A percentile compares a stretch with the other conserved stretches of the same genome.
These are phyloP conservation scores for Clarias pachynema DNA, from an alignment of 2,797 vertebrate species.

Conservation along the genomic window DNA sequence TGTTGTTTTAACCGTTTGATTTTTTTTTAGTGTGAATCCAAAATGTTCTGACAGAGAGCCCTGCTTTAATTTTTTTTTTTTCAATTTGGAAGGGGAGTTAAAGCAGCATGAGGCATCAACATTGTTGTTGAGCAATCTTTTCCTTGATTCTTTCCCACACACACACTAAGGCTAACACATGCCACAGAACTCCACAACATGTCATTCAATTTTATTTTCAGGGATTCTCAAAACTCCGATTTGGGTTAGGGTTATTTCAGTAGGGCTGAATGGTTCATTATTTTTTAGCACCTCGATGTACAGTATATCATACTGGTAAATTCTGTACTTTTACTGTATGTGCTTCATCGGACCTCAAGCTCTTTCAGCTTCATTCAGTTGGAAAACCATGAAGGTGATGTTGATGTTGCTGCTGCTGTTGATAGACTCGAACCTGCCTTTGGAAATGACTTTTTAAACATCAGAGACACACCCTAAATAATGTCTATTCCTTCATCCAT, in stretches of 20 bases:
- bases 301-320: not conserved
- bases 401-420: not conserved
- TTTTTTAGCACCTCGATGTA: not conserved
- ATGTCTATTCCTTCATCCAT: not conserved
- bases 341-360: not conserved
- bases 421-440: not conserved
- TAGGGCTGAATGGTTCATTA: no score
- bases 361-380: not conserved
- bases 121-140: not conserved
- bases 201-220: not conserved
- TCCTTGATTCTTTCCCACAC: not conserved
- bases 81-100: not conserved
- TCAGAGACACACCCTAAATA: not conserved
- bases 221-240: not conserved
- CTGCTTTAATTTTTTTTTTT: not conserved
- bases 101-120: not conserved
- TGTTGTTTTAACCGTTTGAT: not conserved
- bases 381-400: constrained; percentile 4
- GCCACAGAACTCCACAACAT: not conserved
- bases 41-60: not conserved
- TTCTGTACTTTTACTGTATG: constrained; percentile 14
- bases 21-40: not conserved
- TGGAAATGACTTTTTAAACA: not conserved
- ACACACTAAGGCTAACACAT: not conserved
- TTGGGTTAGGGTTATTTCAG: not conserved